Evolutionary conservation across 1,140 invertebrate species (phyloP).

Genomic region (Chelonus insularis): DNA sequence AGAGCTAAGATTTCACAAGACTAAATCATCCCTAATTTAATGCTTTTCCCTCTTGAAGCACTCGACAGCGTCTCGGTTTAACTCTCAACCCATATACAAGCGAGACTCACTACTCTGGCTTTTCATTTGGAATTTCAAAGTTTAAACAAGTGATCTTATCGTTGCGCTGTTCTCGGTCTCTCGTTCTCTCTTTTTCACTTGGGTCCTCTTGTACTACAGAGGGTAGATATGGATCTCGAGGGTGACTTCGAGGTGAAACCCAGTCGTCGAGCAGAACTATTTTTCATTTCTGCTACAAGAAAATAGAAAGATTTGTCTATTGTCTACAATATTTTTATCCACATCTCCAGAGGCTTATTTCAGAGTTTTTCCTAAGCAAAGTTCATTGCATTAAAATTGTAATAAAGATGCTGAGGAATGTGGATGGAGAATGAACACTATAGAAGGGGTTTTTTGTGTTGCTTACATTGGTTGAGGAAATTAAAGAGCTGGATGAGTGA

Average conservation of each 20-base stretch:
- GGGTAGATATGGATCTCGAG: slow-evolving; percentile 16
- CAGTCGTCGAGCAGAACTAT: neutral
- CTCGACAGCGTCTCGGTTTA: neutral
- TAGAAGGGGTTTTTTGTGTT: too few relatives aligned
- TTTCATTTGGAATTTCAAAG: slow-evolving; percentile 43
- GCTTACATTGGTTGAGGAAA: too few relatives aligned
- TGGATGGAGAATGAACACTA: too few relatives aligned
- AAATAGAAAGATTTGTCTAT: neutral
- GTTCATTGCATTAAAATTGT: too few relatives aligned
- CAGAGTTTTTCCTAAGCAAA: too few relatives aligned
- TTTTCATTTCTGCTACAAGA: neutral
- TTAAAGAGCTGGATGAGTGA: too few relatives aligned
- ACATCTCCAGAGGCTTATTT: too few relatives aligned
- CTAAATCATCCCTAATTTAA: slow-evolving; percentile 17
- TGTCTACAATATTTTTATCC: neutral
- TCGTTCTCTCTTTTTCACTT: slow-evolving; percentile 17
- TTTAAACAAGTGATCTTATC: slow-evolving; percentile 48
- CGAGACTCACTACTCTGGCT: slow-evolving; percentile 20
- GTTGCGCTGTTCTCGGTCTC: slow-evolving; percentile 23
- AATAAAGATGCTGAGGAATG: too few relatives aligned
- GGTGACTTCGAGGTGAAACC: neutral
- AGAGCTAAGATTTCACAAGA: slow-evolving; percentile 2
- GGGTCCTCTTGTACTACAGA: neutral
- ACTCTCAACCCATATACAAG: neutral
- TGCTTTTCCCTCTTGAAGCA: neutral